Evolutionary conservation across 2,797 vertebrate genomes (phyloP).

Genomic region (Chiloscyllium punctatum): DNA sequence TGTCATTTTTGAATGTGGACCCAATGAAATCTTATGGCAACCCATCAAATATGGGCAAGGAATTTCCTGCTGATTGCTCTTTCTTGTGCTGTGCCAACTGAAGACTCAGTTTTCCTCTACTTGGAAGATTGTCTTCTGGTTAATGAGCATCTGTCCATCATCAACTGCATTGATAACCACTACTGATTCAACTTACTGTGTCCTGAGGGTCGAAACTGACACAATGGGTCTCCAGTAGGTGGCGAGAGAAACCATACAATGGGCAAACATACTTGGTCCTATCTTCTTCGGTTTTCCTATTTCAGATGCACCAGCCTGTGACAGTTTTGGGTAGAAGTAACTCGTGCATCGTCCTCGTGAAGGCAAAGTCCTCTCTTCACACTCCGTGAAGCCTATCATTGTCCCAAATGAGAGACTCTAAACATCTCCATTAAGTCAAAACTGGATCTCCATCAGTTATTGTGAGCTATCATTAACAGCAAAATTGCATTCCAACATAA

Average conservation of each 20-base stretch:
- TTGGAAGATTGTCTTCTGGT: background rate
- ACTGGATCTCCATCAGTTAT: too few relatives aligned
- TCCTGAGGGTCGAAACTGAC: background rate
- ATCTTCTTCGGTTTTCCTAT: background rate
- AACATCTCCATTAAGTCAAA: too few relatives aligned
- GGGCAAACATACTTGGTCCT: background rate
- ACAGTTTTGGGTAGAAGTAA: background rate
- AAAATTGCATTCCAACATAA: too few relatives aligned
- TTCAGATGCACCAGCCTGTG: background rate
- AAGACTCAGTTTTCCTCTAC: background rate
- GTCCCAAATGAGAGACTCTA: background rate
- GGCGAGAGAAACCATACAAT: background rate
- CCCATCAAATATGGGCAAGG: background rate
- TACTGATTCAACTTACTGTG: background rate
- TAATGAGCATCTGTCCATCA: background rate
- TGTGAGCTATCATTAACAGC: too few relatives aligned
- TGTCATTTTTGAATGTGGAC: background rate
- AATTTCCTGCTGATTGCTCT: background rate
- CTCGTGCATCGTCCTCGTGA: background rate
- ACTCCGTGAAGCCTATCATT: background rate
- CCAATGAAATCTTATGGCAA: background rate
- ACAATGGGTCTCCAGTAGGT: background rate
- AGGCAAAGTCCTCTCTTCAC: background rate
- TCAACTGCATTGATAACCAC: background rate
- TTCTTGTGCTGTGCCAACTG: background rate